A percentile compares a stretch with the other conserved stretches of the same genome.
These are phyloP conservation scores for Ophiodon elongatus DNA, from an alignment of 2,113 vertebrate species.

Conservation along the genomic window DNA sequence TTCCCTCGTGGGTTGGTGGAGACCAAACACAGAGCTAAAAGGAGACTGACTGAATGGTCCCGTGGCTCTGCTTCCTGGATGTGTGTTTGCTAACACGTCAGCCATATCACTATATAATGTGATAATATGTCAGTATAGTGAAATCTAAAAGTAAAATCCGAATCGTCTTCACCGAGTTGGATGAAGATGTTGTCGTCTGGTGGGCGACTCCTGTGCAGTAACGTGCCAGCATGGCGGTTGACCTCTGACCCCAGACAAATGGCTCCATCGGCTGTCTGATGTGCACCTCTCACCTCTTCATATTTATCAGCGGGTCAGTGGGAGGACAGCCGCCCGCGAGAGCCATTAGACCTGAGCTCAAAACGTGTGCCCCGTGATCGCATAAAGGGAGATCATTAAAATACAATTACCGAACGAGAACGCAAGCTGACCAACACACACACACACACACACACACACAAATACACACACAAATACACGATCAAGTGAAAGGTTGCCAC, in stretches of 20 bases:
- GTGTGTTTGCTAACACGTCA: too few relatives aligned
- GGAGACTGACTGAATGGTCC: not conserved
- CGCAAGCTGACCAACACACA: not conserved
- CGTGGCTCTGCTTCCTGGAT: too few relatives aligned
- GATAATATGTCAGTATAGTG: not conserved
- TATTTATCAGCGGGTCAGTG: conserved; percentile 51
- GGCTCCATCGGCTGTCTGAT: conserved; percentile 35
- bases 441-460: not conserved
- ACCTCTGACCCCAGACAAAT: conserved; percentile 27
- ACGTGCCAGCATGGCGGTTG: not conserved
- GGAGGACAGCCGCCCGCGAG: conserved; percentile 82
- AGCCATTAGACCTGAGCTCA: conserved; percentile 75
- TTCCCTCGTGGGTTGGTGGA: not conserved
- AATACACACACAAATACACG: not conserved
- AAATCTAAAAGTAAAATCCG: not conserved
- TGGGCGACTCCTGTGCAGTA: not conserved
- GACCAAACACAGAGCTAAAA: not conserved
- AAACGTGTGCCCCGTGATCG: conserved; percentile 81
- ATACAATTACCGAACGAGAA: conserved; percentile 84
- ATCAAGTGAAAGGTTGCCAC: conserved; percentile 30
- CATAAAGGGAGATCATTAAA: conserved; percentile 87
- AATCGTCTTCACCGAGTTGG: not conserved
- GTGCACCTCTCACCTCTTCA: conserved; percentile 51
- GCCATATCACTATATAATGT: too few relatives aligned
- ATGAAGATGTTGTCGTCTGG: not conserved